Conservation (phyloP, 2,888 invertebrate genomes). For the Stenodema calcarata region DNA sequence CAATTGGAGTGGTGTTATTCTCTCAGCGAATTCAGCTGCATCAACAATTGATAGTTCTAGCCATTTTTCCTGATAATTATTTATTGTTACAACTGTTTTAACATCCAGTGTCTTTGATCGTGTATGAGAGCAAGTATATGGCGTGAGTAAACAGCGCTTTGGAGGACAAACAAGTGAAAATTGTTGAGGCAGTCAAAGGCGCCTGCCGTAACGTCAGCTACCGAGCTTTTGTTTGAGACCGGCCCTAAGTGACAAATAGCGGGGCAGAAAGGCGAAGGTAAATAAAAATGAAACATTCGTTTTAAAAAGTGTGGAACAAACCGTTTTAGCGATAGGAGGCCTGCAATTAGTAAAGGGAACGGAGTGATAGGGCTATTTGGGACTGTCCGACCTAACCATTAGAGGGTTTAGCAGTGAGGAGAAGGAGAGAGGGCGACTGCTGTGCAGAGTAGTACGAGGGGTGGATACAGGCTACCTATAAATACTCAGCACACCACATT, state of each 20-base stretch:
- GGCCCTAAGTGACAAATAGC: not conserved
- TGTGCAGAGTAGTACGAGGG: not conserved
- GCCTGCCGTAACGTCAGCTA: not conserved
- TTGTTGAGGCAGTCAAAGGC: not conserved
- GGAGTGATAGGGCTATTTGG: slow-evolving; percentile 46
- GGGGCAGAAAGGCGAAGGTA: slow-evolving; percentile 2
- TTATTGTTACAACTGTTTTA: too few species aligned
- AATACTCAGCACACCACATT: slow-evolving; percentile 45
- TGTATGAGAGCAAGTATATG: not conserved
- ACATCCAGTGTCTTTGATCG: too few species aligned
- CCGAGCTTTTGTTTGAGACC: not conserved
- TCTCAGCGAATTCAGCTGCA: too few species aligned
- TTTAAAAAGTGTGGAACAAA: slow-evolving; percentile 35
- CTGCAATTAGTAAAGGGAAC: slow-evolving; percentile 39
- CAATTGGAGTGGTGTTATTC: too few species aligned
- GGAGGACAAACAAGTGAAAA: not conserved
- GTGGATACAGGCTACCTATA: slow-evolving; percentile 32
- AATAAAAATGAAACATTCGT: slow-evolving; percentile 39
- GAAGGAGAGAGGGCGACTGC: not conserved
- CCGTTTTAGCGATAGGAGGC: slow-evolving; percentile 43
- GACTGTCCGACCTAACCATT: slow-evolving; percentile 42
- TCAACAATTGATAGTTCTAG: too few species aligned
- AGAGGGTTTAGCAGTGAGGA: slow-evolving; percentile 17
- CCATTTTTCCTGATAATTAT: too few species aligned
- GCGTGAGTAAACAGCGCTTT: not conserved